Evolutionary conservation across 1,140 invertebrate genomes (phyloP), one percentile per base, ranked within the genome.

Genomic region (Asbolus verrucosus): DNA sequence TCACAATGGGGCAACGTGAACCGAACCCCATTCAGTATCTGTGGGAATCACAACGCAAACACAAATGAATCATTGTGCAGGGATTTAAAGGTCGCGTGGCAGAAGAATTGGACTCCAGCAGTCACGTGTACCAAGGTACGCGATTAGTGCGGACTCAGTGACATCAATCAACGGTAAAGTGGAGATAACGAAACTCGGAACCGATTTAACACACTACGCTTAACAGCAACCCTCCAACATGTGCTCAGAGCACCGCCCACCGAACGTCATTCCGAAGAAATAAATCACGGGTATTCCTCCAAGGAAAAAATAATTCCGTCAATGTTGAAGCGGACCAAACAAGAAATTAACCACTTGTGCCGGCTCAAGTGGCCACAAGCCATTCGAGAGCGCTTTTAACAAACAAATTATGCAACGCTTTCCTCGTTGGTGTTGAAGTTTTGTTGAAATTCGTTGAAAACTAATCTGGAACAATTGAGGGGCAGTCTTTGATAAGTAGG

Each of bases 161-260:
- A 73, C 74, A 75, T 75, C 74, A 70, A 75, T 75, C 74, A 75
- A 75, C 73, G 73, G 75, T 74, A 74, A 74, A 72, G 74, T 69
- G 74, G 38, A 74, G 75, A 76, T 76, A 74, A 76, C 72, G 73
- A 74, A 76, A 63, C 67, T 67, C 65, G 33, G 50, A 19, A 14
- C 18, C 63, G 73, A 75, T 69, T 71, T 65, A 61, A 69, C 46
- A 72, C 70, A 67, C 50, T 54, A 54, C 24, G 19, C 19, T 54
- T 54, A 11, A 24, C 38, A 24, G 11, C 18, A 16, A 15, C 36
- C 31, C 38, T 65, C 31, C 21, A 11, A 54, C 46, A 54, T 21
- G 21, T 54, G 46, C 46, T 54, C 46, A 19, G 18, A 18, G 6
- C 19, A 1, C n/a, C 19, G 14, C 33, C 6, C 33, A 54, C 46